These are phyloP conservation scores for Drosophila dunni DNA, from an alignment of 1,140 invertebrate genomes.

Conservation along the genomic window DNA sequence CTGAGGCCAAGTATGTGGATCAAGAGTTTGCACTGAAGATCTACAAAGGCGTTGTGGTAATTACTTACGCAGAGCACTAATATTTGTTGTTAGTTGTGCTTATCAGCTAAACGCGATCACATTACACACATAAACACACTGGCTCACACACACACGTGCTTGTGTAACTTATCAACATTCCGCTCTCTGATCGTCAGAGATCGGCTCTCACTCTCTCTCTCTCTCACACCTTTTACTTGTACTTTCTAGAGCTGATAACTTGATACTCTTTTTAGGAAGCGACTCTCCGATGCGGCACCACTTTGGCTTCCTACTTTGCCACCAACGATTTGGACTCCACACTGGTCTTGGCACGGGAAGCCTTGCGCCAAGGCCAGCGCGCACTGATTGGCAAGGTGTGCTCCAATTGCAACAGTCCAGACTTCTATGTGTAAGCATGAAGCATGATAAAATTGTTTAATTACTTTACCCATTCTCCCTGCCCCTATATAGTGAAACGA, in stretches of 20 bases:
- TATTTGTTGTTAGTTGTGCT: slow-evolving; percentile 19
- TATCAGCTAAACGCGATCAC: slow-evolving; percentile 31
- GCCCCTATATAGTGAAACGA: slow-evolving; percentile 84
- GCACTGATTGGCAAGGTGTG: slow-evolving; percentile 96
- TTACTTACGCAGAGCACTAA: slow-evolving; percentile 53
- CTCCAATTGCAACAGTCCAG: slow-evolving; percentile 89
- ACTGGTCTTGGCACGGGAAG: slow-evolving; percentile 89
- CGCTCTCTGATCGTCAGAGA: not conserved
- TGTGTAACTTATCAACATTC: not conserved
- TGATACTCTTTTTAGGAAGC: slow-evolving; percentile 86
- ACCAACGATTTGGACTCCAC: slow-evolving; percentile 91
- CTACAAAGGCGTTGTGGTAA: slow-evolving; percentile 92
- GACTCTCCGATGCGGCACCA: slow-evolving; percentile 91
- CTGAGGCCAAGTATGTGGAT: slow-evolving; percentile 91
- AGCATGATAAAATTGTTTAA: not conserved
- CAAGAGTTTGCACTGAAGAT: slow-evolving; percentile 89
- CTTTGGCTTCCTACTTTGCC: slow-evolving; percentile 94
- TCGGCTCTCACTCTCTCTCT: slow-evolving; percentile 6
- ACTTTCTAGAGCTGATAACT: slow-evolving; percentile 44
- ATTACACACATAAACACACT: not conserved
- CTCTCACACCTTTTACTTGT: not conserved
- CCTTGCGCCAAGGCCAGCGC: slow-evolving; percentile 89
- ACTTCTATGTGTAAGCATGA: slow-evolving; percentile 85
- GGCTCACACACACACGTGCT: not conserved
- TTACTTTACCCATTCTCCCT: not conserved